These are phyloP conservation scores for Enteromius argenteus DNA, from an alignment of 2,797 vertebrate species.

Conservation along the genomic window DNA sequence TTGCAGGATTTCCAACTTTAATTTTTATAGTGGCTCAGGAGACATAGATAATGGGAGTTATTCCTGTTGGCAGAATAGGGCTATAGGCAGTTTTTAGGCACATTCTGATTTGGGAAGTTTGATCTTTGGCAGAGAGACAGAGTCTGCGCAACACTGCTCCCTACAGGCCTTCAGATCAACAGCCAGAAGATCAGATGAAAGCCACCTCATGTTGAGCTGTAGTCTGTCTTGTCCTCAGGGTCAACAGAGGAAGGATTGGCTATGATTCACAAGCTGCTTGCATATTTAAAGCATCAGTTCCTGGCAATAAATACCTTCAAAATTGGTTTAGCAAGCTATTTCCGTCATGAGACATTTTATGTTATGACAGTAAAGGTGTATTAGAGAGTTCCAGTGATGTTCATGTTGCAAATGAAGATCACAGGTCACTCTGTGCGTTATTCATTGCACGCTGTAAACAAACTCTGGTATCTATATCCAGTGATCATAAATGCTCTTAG, in stretches of 20 bases:
- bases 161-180: constrained; percentile 63
- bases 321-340: background rate
- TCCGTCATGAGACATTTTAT: background rate
- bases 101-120: constrained; percentile 43
- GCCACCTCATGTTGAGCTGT: background rate
- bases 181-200: background rate
- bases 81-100: constrained; percentile 35
- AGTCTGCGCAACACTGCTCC: constrained; percentile 72
- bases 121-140: constrained; percentile 14
- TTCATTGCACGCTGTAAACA: constrained; percentile 15
- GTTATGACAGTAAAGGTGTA: background rate
- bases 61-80: constrained; percentile 52
- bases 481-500: background rate
- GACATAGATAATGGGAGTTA: constrained; percentile 64
- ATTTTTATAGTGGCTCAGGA: constrained; percentile 63
- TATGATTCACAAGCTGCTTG: constrained; percentile 3
- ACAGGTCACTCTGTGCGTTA: background rate
- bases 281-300: background rate
- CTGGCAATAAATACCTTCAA: background rate
- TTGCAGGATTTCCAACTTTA: constrained; percentile 48
- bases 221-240: background rate
- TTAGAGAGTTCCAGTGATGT: background rate
- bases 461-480: background rate
- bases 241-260: background rate
- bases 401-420: background rate